Base-by-base conservation (phyloP, 2,113 vertebrate species). In the Brachyhypopomus gauderio region DNA sequence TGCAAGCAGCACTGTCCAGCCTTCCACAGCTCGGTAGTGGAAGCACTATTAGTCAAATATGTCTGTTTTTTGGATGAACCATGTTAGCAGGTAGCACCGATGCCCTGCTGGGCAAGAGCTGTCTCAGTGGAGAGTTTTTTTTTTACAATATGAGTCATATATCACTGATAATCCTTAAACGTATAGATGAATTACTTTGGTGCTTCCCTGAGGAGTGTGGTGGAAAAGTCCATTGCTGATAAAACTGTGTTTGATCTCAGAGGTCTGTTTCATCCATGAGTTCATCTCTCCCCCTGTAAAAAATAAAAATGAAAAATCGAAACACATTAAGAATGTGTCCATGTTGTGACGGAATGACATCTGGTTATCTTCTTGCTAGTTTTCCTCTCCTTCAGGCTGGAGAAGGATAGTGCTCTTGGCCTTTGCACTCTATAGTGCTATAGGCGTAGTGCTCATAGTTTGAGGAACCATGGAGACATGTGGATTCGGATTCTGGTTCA, bases 161-260 rank as follows among this genome's bases (percentile, higher is more conserved):
- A 45, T 71, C n/a, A 14, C 62, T 63, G 23, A 56, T 75, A 75
- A 83, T 78, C 58, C 71, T 12, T 55, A 75, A 75, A 75, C 72
- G 48, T 45, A 74, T 73, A 64, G 62, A 79, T 83, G 79, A 80
- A 63, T 79, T 67, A 41, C 69, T 72, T 85, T 66, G 20, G 17
- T 48, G 20, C 74, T 59, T 27, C 73, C 20, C 80, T 66, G 41
- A 64, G 70, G 73, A 79, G 80, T 78, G 45, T 73, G 58, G 79
- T 64, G 83, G 36, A 55, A 48, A 30, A 22, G 70, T 86, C 69
- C 77, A 34, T 69, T 81, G 67, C 72, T 78, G 82, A 83, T 79
- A 85, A 79, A 74, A 12, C 59, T 20, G 77, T 66, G 79, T 89
- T 88, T 86, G 89, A 89, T 88, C 82, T 86, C 83, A 56, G 23